A percentile compares a stretch with the other conserved stretches of the same genome.
phyloP scores from a whole-genome alignment of 2,888 invertebrate species.

The Protodeltote pygarga region DNA sequence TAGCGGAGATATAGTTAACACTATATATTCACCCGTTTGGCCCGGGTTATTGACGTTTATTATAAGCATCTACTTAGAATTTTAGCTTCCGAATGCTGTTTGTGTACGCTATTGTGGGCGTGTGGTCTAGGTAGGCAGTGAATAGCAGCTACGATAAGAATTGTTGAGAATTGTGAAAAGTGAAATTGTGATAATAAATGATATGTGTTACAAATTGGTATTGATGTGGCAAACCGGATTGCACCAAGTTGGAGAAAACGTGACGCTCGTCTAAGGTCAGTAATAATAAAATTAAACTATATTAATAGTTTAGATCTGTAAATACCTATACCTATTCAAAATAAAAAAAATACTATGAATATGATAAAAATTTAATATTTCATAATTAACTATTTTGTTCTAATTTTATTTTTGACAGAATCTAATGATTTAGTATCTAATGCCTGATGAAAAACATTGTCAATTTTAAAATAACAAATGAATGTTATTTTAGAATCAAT shows the following conservation, averaged over 20 bases:
- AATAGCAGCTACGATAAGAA: constrained; percentile 28
- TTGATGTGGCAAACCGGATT: constrained; percentile 85
- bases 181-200: constrained; percentile 63
- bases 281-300: constrained; percentile 58
- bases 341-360: too few relatives aligned
- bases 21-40: constrained; percentile 55
- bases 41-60: constrained; percentile 82
- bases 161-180: constrained; percentile 54
- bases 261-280: constrained; percentile 82
- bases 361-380: too few relatives aligned
- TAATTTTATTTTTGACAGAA: too few relatives aligned
- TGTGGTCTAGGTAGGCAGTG: constrained; percentile 58
- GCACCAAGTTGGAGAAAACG: constrained; percentile 77
- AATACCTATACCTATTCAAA: too few relatives aligned
- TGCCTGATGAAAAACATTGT: too few relatives aligned
- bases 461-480: too few relatives aligned
- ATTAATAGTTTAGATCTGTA: too few relatives aligned
- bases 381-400: too few relatives aligned
- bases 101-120: constrained; percentile 73
- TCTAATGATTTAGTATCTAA: too few relatives aligned
- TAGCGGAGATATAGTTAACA: constrained; percentile 14
- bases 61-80: constrained; percentile 63
- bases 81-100: constrained; percentile 72
- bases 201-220: constrained; percentile 76
- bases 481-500: too few relatives aligned